These are phyloP conservation scores for Amitus sp. DNA, from an alignment of 2,888 invertebrate species.

Conservation along the genomic window DNA sequence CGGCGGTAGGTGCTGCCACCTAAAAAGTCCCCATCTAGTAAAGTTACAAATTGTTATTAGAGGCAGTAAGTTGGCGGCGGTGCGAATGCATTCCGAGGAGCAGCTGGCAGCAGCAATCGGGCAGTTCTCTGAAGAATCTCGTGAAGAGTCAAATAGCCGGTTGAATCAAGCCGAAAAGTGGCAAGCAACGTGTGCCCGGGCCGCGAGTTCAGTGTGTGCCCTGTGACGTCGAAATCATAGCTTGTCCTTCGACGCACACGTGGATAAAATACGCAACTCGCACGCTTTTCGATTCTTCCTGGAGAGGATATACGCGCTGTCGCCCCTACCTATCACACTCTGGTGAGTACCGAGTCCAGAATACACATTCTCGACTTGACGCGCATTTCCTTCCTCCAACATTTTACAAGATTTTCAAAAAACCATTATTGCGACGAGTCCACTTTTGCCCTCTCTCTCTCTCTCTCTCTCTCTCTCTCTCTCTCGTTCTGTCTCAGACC, in stretches of 20 bases:
- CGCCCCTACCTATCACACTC: conserved; percentile 3
- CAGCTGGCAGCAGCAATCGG: conserved; percentile 21
- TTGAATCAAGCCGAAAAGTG: conserved; percentile 5
- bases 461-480: no score
- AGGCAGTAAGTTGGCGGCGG: no score
- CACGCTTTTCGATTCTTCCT: conserved; percentile 19
- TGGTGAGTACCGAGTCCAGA: conserved; percentile 22
- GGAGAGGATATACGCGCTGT: conserved; percentile 11
- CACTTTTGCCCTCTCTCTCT: no score
- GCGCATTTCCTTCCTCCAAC: no score
- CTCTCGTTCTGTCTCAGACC: no score
- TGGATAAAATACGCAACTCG: conserved; percentile 24
- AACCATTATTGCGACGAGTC: no score
- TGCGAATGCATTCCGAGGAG: conserved; percentile 16
- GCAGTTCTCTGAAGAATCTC: conserved; percentile 28
- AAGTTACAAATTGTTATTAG: no score
- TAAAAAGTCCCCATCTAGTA: no score
- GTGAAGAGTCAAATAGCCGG: conserved; percentile 14
- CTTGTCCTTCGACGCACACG: conserved; percentile 26
- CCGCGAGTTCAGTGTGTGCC: conserved; percentile 28
- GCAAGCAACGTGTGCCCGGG: conserved; percentile 9
- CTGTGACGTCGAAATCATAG: conserved; percentile 16
- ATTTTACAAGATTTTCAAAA: no score
- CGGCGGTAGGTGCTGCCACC: no score
- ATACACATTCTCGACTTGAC: neutral